These are phyloP conservation scores for Sterrhoptilus dennistouni DNA, from an alignment of 2,113 vertebrate genomes.

Conservation along the genomic window DNA sequence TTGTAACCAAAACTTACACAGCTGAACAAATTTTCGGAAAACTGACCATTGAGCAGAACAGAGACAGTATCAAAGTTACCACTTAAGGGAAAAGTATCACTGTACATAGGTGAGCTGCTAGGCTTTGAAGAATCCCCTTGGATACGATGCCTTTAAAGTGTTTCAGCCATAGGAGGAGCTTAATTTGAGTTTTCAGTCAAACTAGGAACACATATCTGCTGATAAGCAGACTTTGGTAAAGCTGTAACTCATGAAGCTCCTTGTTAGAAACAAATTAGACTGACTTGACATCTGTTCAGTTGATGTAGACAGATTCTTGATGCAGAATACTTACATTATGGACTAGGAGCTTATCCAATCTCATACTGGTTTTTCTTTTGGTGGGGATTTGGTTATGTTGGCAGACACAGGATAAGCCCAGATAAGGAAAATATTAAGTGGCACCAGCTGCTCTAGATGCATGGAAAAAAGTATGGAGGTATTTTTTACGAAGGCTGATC, in stretches of 20 bases:
- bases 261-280: not conserved
- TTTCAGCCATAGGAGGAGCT: not conserved
- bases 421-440: slow-evolving; percentile 5
- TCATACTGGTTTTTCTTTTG: not conserved
- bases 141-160: not conserved
- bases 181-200: not conserved
- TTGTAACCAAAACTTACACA: not conserved
- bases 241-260: not conserved
- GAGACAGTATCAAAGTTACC: not conserved
- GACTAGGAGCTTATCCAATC: not conserved
- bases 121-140: not conserved
- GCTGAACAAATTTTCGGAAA: not conserved
- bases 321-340: not conserved
- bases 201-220: fast-evolving
- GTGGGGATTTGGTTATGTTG: not conserved
- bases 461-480: not conserved
- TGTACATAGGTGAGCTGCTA: not conserved
- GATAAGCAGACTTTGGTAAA: not conserved
- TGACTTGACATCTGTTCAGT: not conserved
- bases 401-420: not conserved
- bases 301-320: not conserved
- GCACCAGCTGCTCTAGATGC: not conserved
- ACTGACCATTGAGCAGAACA: not conserved
- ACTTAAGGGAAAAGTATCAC: not conserved
- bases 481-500: not conserved